phyloP scores from a whole-genome alignment of 1,140 invertebrate species.

The Pteromalus puparum region DNA sequence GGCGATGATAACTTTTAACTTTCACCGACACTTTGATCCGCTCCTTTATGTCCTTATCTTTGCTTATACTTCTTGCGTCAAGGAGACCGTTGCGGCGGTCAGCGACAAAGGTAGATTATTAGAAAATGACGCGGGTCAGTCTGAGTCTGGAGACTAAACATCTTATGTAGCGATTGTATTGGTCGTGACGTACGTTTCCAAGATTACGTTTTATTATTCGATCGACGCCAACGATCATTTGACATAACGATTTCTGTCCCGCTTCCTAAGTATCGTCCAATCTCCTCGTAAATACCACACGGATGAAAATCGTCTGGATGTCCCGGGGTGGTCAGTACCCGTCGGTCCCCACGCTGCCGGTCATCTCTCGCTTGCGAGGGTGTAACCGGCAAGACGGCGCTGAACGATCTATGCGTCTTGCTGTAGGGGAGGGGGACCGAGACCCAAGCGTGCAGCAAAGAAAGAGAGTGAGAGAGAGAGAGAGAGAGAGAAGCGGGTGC shows the following conservation, averaged over 20 bases:
- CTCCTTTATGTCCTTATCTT: slow-evolving; percentile 18
- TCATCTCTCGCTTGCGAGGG: slow-evolving; percentile 61
- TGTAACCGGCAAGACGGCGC: slow-evolving; percentile 53
- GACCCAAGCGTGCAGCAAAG: slow-evolving; percentile 49
- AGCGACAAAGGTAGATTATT: neutral
- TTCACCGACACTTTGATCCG: neutral
- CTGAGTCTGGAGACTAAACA: neutral
- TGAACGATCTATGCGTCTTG: neutral
- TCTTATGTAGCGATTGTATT: no score
- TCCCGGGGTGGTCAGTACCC: slow-evolving; percentile 59
- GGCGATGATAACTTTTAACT: slow-evolving; percentile 15
- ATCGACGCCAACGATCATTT: neutral
- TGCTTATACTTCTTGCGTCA: neutral
- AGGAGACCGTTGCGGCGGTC: neutral
- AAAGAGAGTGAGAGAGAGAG: slow-evolving; percentile 63
- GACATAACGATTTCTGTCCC: neutral
- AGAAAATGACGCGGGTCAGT: neutral
- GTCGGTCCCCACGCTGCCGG: slow-evolving; percentile 58
- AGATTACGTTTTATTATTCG: no score
- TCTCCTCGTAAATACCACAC: no score
- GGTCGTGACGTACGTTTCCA: no score
- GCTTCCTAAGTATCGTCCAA: no score
- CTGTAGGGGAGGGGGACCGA: slow-evolving; percentile 56
- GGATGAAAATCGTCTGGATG: slow-evolving; percentile 9
- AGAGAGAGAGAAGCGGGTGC: slow-evolving; percentile 52